These are phyloP conservation scores for Sylvilagus bachmani DNA, from an alignment of 2,113 vertebrate species.

Conservation along the genomic window DNA sequence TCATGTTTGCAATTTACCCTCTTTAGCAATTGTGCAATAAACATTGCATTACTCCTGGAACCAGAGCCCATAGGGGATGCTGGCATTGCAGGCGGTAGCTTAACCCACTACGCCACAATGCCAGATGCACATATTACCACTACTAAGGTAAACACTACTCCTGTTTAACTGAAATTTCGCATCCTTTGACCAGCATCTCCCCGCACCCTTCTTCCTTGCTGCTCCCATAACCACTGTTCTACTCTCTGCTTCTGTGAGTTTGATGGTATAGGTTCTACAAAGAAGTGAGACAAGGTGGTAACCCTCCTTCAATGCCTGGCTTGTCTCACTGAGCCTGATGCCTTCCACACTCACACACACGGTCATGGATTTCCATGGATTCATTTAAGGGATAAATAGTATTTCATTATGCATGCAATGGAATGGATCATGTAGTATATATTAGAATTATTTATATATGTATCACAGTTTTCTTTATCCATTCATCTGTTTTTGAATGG, in stretches of 20 bases:
- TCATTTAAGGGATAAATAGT: background rate
- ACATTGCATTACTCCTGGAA: too few species aligned
- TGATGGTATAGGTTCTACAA: too few species aligned
- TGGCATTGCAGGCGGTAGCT: too few species aligned
- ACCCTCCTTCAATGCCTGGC: too few species aligned
- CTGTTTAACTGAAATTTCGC: too few species aligned
- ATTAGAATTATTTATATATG: too few species aligned
- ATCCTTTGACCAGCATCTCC: background rate
- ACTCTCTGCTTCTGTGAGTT: background rate
- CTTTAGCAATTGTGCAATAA: background rate
- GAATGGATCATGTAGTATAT: too few species aligned
- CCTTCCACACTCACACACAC: background rate
- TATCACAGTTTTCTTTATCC: background rate
- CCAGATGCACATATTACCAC: too few species aligned
- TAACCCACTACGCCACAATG: too few species aligned
- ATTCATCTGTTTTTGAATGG: background rate
- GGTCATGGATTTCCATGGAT: background rate
- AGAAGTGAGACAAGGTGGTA: background rate
- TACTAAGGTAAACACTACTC: background rate
- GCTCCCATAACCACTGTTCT: too few species aligned
- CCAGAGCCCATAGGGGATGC: too few species aligned
- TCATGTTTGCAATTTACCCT: background rate
- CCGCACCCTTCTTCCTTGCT: background rate
- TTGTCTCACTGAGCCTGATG: background rate
- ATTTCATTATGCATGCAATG: background rate